Evolutionary conservation across 1,140 invertebrate genomes (phyloP), one percentile per base, ranked within the genome.

Genomic region (Olivierus martensii): DNA sequence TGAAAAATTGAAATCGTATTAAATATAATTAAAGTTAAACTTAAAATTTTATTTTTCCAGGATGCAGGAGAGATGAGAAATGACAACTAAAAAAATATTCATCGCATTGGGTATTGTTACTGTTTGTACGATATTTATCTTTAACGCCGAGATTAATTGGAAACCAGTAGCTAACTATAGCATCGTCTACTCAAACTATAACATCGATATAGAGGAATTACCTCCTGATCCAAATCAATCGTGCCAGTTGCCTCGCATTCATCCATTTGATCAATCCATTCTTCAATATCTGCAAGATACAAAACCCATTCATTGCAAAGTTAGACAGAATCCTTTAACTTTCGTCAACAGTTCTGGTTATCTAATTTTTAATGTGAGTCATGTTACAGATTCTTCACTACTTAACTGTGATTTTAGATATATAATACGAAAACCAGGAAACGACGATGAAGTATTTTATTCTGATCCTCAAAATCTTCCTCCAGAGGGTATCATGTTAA

Each of bases 241-340:
- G 10, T 57, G 56, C 28, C 41, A 49, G 10, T 22, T 57, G 36
- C 56, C 56, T 17, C 44, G 56, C 18, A 44, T 53, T n/a, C 56
- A 57, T 46, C 56, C 56, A 11, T 57, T 57, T 18, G 56, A 57
- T 42, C 21, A 17, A 14, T 57, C 56, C 15, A 51, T 53, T 34
- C 45, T 49, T 28, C 39, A 12, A 4, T 57, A 57, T 15, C 38
- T 57, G 15, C 18, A 37, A 6, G 5, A 18, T 3, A 35, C 51
- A 3, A 50, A 46, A 50, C 21, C 47, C 9, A 53, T 57, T 11
- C 10, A 19, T 3, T 57, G 56, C 15, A 53, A 51, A 48, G 47
- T 46, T 10, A 44, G 52, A 5, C 17, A 49, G 5, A 14, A 37
- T 14, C 15, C 22, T 12, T 21, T 57, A 2, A 53, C 56, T 38